Percentiles rank a stretch among this genome's conserved stretches.
Conservation (phyloP, 2,888 invertebrate species). For the Catonia carolina region DNA sequence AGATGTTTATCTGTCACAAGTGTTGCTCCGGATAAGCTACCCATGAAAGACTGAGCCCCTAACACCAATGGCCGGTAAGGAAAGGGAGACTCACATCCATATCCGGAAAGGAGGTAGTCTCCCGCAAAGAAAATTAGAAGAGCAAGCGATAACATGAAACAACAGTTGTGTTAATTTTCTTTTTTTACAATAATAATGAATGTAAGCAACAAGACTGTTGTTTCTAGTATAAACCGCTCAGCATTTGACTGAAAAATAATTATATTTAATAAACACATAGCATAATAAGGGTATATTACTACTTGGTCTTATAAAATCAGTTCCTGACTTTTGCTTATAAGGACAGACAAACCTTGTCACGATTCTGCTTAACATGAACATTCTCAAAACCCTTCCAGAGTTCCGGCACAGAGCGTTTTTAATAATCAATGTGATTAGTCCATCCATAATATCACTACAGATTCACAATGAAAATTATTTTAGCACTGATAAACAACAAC, state of each 20-base stretch:
- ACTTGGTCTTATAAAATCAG: constrained; percentile 25
- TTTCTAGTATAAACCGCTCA: background rate
- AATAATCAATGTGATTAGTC: too few species aligned
- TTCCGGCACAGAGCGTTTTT: background rate
- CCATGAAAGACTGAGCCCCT: constrained; percentile 53
- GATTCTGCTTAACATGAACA: background rate
- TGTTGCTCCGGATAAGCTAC: constrained; percentile 44
- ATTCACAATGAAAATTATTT: too few species aligned
- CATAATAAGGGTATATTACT: constrained; percentile 26
- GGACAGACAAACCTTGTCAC: constrained; percentile 1
- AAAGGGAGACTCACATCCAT: constrained; percentile 31
- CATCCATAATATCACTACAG: too few species aligned
- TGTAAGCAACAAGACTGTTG: background rate
- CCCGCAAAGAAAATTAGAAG: too few species aligned
- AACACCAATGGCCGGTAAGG: constrained; percentile 46
- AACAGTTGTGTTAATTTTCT: background rate
- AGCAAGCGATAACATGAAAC: constrained; percentile 1
- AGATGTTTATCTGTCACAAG: constrained; percentile 34
- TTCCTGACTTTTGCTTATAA: constrained; percentile 26
- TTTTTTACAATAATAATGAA: background rate
- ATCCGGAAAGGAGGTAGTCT: constrained; percentile 33
- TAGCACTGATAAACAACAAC: too few species aligned
- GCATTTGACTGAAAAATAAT: constrained; percentile 21
- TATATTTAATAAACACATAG: constrained; percentile 31
- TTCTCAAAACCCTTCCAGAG: constrained; percentile 3